phyloP scores from a whole-genome alignment of 92 coral and sea anemone genomes.

The Anthopleura xanthogrammica region DNA sequence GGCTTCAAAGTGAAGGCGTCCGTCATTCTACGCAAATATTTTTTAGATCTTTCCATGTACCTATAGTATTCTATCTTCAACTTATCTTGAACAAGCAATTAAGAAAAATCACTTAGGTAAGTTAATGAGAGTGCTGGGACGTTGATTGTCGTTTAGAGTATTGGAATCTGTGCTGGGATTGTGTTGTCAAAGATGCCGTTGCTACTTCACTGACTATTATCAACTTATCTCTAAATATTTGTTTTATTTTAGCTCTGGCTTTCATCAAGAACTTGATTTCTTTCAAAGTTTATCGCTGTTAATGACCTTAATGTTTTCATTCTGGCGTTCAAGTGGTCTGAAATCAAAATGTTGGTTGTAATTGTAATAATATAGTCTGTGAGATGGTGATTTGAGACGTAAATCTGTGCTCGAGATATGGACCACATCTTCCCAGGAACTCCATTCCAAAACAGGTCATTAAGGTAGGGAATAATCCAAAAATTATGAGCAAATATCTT shows the following conservation, averaged over 20 bases:
- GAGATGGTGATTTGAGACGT: not conserved
- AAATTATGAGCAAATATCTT: not conserved
- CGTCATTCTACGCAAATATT: not conserved
- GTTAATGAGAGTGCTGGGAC: not conserved
- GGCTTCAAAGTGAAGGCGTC: not conserved
- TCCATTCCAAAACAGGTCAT: not conserved
- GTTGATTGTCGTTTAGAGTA: not conserved
- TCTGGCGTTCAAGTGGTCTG: constrained; percentile 1
- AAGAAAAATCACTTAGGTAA: not conserved
- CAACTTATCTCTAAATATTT: not conserved
- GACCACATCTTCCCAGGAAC: constrained; percentile 2
- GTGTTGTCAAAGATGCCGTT: not conserved
- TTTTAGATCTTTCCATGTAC: not conserved
- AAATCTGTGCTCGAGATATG: not conserved
- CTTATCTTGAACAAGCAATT: not conserved
- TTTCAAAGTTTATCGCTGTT: constrained; percentile 26
- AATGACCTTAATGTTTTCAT: constrained; percentile 14
- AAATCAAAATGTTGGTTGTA: not conserved
- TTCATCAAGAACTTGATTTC: constrained; percentile 24
- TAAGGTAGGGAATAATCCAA: not conserved
- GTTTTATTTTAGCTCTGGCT: constrained; percentile 18
- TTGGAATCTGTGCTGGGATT: not conserved
- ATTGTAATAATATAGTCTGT: not conserved
- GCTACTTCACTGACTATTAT: not conserved
- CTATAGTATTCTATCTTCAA: not conserved